phyloP scores from a whole-genome alignment of 2,113 vertebrate species.

The Panurus biarmicus region DNA sequence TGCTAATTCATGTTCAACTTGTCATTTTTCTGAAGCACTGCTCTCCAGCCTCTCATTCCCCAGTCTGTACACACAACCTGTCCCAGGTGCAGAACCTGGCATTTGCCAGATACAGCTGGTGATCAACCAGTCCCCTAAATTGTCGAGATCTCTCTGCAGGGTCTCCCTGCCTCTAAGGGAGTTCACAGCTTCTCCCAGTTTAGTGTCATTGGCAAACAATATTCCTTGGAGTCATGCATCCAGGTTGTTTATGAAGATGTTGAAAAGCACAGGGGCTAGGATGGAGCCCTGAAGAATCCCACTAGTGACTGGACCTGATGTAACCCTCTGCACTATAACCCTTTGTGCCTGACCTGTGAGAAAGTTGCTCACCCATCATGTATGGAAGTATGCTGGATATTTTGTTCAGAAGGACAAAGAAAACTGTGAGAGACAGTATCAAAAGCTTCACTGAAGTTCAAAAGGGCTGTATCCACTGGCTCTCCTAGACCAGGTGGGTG shows the following conservation, averaged over 20 bases:
- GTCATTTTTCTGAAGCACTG: background rate
- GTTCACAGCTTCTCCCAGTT: background rate
- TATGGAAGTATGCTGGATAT: background rate
- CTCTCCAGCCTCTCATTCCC: background rate
- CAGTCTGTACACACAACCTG: background rate
- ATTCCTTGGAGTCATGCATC: background rate
- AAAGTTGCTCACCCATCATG: background rate
- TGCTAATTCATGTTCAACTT: background rate
- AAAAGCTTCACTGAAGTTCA: background rate
- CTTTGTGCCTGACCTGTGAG: background rate
- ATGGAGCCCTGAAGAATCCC: background rate
- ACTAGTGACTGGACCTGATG: background rate
- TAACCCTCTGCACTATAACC: background rate
- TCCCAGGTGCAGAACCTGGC: background rate
- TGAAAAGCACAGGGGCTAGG: background rate
- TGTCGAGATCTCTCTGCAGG: background rate
- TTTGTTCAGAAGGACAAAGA: background rate
- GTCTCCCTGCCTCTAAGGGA: background rate
- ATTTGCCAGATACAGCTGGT: background rate
- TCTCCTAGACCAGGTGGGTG: background rate
- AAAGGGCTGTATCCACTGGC: background rate
- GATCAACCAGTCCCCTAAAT: background rate
- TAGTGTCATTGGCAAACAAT: background rate
- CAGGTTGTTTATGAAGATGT: background rate
- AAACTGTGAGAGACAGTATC: background rate